Percentiles rank a stretch among this genome's conserved stretches.
Conservation (phyloP, 2,113 vertebrate genomes). For the Hypomesus transpacificus region DNA sequence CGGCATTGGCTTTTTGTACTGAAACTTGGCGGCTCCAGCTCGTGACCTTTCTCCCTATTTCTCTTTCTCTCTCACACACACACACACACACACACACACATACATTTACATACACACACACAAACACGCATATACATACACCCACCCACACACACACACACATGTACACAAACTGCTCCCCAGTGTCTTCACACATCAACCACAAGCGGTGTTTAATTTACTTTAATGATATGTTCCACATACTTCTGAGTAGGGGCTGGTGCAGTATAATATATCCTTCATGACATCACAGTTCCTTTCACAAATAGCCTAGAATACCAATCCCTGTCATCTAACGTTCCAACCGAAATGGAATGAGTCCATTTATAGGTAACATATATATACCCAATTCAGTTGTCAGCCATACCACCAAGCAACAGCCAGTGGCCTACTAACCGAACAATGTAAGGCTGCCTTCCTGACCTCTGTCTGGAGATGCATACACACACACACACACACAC, state of each 20-base stretch:
- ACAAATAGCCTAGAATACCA: no score
- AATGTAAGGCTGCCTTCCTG: constrained; percentile 71
- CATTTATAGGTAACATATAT: not conserved
- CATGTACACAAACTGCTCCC: constrained; percentile 4
- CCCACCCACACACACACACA: not conserved
- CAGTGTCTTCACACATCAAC: constrained; percentile 20
- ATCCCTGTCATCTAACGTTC: no score
- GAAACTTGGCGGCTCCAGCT: no score
- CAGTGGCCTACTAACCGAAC: constrained; percentile 61
- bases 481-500: constrained; percentile 69
- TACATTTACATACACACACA: not conserved
- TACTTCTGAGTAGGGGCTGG: constrained; percentile 12
- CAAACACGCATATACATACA: not conserved
- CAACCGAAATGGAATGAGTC: no score
- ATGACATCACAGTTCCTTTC: no score
- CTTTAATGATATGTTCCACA: constrained; percentile 18
- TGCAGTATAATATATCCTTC: no score
- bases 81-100: not conserved
- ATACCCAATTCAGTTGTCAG: constrained; percentile 24
- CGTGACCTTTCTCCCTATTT: not conserved
- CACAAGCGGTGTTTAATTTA: constrained; percentile 19
- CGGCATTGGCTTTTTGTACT: not conserved
- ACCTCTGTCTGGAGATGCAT: constrained; percentile 70
- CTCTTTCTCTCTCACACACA: constrained; percentile 1
- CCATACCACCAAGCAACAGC: constrained; percentile 52